Evolutionary conservation across 2,113 vertebrate species (phyloP).

Genomic region (Hassar affinis): DNA sequence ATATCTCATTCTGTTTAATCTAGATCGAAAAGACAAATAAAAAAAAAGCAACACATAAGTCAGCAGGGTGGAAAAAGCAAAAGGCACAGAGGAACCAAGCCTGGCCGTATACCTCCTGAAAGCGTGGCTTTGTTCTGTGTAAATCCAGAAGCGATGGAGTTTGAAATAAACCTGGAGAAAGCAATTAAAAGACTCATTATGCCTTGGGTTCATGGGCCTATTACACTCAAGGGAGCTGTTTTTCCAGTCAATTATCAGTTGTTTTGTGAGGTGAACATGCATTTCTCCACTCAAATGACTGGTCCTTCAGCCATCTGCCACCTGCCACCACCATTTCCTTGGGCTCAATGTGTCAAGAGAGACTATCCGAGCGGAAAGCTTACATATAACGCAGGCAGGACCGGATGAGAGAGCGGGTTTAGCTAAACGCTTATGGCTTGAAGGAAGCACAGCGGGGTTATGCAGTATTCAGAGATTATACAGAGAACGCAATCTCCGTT

Average conservation of each 20-base stretch:
- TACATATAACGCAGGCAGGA: constrained; percentile 27
- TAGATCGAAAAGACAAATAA: neutral
- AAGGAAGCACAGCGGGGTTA: constrained; percentile 21
- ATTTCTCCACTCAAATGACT: constrained; percentile 37
- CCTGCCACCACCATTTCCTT: constrained; percentile 42
- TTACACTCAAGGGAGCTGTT: constrained; percentile 41
- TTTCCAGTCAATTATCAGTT: constrained; percentile 53
- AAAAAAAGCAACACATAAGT: neutral
- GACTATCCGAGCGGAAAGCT: constrained; percentile 33
- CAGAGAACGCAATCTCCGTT: too few relatives aligned
- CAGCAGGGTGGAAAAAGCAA: neutral
- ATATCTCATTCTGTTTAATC: too few relatives aligned
- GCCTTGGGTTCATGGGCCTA: constrained; percentile 31
- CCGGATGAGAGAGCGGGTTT: constrained; percentile 22
- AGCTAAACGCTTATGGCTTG: constrained; percentile 23
- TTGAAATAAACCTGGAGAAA: constrained; percentile 37
- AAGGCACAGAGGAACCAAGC: neutral
- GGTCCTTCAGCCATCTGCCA: constrained; percentile 43
- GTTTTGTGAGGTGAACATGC: constrained; percentile 48
- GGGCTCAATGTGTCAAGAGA: constrained; percentile 38
- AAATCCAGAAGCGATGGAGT: constrained; percentile 7
- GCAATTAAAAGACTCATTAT: constrained; percentile 42
- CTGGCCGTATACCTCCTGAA: neutral
- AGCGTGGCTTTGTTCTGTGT: neutral
- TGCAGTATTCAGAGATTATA: too few relatives aligned